Conservation (phyloP, 2,113 vertebrate genomes). For the Herpetotheres cachinnans region DNA sequence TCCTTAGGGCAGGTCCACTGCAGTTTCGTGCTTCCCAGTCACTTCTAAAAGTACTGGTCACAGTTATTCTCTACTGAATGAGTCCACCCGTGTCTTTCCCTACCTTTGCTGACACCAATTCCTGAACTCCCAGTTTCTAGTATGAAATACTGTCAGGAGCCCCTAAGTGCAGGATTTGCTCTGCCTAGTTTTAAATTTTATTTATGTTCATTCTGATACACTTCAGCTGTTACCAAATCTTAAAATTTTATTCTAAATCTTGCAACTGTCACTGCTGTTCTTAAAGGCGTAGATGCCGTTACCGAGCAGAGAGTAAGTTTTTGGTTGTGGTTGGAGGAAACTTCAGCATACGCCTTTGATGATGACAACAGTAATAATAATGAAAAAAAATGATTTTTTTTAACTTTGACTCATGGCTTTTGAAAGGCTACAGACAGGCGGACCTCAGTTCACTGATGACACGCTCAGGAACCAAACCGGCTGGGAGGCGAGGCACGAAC, state of each 20-base stretch:
- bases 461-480: background rate
- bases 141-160: background rate
- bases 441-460: rapidly evolving
- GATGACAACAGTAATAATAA: too few relatives aligned
- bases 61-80: background rate
- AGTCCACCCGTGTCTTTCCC: background rate
- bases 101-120: background rate
- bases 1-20: background rate
- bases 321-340: background rate
- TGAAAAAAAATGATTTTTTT: background rate
- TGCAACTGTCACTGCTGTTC: background rate
- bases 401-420: background rate
- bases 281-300: background rate
- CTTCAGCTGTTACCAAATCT: background rate
- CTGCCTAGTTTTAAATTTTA: background rate
- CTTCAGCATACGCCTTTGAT: background rate
- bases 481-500: too few relatives aligned
- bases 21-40: background rate
- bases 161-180: background rate
- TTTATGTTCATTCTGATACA: background rate
- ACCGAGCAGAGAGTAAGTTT: background rate
- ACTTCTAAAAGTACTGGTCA: background rate
- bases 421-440: rapidly evolving
- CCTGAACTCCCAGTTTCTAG: background rate
- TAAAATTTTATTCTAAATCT: background rate